These are phyloP conservation scores for Acipenser oxyrinchus DNA, from an alignment of 2,797 vertebrate species.

Conservation along the genomic window DNA sequence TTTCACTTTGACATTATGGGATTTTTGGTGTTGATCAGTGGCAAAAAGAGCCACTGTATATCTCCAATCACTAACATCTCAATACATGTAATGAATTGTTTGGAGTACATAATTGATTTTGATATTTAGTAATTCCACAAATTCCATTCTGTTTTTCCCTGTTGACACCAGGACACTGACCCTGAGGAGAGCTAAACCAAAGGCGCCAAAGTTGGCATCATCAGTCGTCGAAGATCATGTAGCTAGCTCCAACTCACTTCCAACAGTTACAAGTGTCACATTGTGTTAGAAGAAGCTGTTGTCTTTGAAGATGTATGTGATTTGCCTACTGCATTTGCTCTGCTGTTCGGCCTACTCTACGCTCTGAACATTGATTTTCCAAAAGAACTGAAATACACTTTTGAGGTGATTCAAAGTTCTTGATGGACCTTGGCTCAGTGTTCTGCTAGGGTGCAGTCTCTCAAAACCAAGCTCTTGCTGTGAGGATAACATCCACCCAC, in stretches of 20 bases:
- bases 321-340: slow-evolving; percentile 20
- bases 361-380: slow-evolving; percentile 18
- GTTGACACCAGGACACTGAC: slow-evolving; percentile 19
- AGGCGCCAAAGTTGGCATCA: slow-evolving; percentile 19
- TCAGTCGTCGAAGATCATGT: slow-evolving; percentile 19
- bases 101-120: neutral
- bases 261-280: slow-evolving; percentile 16
- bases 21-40: no score
- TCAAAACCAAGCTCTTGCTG: slow-evolving; percentile 18
- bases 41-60: neutral
- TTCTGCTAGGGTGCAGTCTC: slow-evolving; percentile 10
- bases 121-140: neutral
- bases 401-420: slow-evolving; percentile 22
- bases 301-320: slow-evolving; percentile 17
- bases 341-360: slow-evolving; percentile 15
- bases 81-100: neutral
- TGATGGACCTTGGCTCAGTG: slow-evolving; percentile 18
- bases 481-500: no score
- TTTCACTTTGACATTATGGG: no score
- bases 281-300: slow-evolving; percentile 22
- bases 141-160: neutral
- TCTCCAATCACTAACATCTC: neutral
- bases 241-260: slow-evolving; percentile 4
- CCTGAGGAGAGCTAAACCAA: slow-evolving; percentile 14
- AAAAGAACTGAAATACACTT: slow-evolving; percentile 13